Base-by-base conservation (phyloP, 1,140 invertebrate species). In the Pogonomyrmex barbatus region DNA sequence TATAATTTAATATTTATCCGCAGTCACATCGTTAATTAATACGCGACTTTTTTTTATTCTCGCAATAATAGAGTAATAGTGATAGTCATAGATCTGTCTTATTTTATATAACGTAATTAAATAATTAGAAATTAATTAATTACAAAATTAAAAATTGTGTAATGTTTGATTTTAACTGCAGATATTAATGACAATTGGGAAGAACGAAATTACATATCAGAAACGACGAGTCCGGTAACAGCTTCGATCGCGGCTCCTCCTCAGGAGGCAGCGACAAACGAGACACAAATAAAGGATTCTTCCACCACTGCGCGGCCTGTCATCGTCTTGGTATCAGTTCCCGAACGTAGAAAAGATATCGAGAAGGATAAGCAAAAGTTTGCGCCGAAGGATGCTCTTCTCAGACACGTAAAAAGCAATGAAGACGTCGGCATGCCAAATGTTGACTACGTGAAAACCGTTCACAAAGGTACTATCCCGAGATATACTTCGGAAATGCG, bases 391-490 rank as follows among this genome's bases (percentile, higher is more conserved):
- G 79, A 87, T 14, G 36, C 65, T 2, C 79, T 88, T 36, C 50
- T 77, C 17, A 65, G 56, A 9, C 86, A 87, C n/a, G 45, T 85
- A 0, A 42, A 85, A 2, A 71, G 52, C 3, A 62, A 65, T 4
- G 58, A 30, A 5, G 4, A 30, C 14, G 81, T 91, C 39, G 71
- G 87, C 5, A 71, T 92, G 5, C 82, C 92, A 2, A 91, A 92
- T 70, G 89, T 87, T 1, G 91, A 93, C 82, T 94, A 92, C 52
- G 92, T 92, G 0, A 93, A 93, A 56, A 94, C 90, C n/a, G 60
- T 91, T 54, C 87, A 84, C 47, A 93, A 92, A 91, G 93, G 93
- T 94, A 79, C 2, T 39, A 47, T 47, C 62, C 42, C 3, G 0
- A 67, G 62, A 75, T 0, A 50, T 33, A 45, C 4, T 42, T 14